phyloP scores from a whole-genome alignment of 2,797 vertebrate genomes.

The Karalla daura region DNA sequence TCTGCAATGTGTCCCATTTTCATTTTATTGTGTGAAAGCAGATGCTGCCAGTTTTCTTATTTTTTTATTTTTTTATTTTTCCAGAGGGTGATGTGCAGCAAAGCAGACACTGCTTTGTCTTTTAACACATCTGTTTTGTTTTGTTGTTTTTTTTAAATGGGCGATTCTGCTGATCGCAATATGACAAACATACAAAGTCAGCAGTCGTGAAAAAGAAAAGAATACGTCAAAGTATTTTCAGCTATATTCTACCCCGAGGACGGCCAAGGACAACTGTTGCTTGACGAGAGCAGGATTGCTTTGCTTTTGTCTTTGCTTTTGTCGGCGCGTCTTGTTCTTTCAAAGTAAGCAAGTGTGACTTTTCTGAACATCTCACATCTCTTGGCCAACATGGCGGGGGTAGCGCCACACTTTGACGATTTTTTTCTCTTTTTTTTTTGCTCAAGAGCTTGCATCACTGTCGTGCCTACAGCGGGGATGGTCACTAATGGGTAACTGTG shows the following conservation, averaged over 20 bases:
- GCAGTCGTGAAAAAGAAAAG: too few species aligned
- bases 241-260: background rate
- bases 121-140: background rate
- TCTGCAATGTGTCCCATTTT: constrained; percentile 20
- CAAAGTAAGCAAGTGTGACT: constrained; percentile 35
- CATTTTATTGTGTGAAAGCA: constrained; percentile 18
- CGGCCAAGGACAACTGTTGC: background rate
- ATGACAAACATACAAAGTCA: background rate
- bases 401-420: constrained; percentile 44
- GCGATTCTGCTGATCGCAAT: background rate
- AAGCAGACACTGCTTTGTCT: background rate
- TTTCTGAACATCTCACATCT: constrained; percentile 29
- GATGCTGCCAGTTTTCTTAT: constrained; percentile 20
- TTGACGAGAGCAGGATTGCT: constrained; percentile 12
- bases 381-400: constrained; percentile 40
- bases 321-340: constrained; percentile 26
- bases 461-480: constrained; percentile 27
- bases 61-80: background rate
- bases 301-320: constrained; percentile 37
- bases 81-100: background rate
- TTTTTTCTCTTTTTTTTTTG: constrained; percentile 3
- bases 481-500: constrained; percentile 8
- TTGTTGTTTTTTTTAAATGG: background rate
- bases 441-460: constrained; percentile 39
- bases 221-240: too few species aligned